Conservation (phyloP, 1,140 invertebrate species). For the Diachasma alloeum region DNA sequence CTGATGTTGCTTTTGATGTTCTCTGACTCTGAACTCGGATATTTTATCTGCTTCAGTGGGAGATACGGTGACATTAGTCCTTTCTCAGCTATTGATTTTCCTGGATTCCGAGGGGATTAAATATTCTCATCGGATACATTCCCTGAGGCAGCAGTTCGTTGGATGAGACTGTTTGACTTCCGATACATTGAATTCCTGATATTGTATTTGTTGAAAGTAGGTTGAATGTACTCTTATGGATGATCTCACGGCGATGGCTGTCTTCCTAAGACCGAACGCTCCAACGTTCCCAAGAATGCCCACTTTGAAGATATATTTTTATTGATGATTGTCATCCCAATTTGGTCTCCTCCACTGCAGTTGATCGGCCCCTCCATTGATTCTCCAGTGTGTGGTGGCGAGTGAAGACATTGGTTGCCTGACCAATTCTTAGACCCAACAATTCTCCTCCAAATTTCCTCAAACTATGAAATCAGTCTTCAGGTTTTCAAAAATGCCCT, state of each 20-base stretch:
- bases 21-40: not conserved
- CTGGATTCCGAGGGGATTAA: not conserved
- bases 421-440: slow-evolving; percentile 43
- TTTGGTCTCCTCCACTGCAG: not conserved
- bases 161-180: not conserved
- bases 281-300: slow-evolving; percentile 47
- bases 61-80: no score
- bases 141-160: slow-evolving; percentile 12
- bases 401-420: slow-evolving; percentile 42
- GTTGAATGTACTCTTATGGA: not conserved
- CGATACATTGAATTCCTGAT: not conserved
- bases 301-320: slow-evolving; percentile 30
- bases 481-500: slow-evolving; percentile 9
- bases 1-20: not conserved
- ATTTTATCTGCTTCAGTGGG: no score
- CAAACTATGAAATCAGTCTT: not conserved
- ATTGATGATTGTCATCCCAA: no score
- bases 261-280: no score
- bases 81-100: not conserved
- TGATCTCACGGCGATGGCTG: slow-evolving; percentile 34
- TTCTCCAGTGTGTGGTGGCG: not conserved
- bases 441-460: slow-evolving; percentile 28
- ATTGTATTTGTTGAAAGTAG: not conserved
- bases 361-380: not conserved
- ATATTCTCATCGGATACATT: not conserved